These are phyloP conservation scores for Diphyllodes magnificus DNA, from an alignment of 2,113 vertebrate species.

Conservation along the genomic window DNA sequence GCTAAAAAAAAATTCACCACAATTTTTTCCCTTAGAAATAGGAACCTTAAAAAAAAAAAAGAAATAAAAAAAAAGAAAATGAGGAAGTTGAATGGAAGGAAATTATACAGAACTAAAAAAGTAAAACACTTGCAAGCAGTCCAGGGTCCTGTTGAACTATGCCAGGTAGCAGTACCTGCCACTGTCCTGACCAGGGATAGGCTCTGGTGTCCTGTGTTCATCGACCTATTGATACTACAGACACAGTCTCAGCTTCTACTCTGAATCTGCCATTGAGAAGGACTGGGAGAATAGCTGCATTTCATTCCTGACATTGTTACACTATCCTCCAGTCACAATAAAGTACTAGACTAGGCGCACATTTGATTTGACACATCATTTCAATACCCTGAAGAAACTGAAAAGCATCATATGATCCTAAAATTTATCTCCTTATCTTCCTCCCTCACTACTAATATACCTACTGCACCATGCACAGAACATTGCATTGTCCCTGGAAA, in stretches of 20 bases:
- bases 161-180: background rate
- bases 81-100: background rate
- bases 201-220: background rate
- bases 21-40: background rate
- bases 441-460: background rate
- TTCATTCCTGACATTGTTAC: background rate
- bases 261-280: background rate
- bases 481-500: background rate
- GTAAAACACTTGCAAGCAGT: background rate
- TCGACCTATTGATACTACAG: accelerated
- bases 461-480: background rate
- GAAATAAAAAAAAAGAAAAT: background rate
- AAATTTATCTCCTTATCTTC: background rate
- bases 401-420: background rate
- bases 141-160: background rate
- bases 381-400: background rate
- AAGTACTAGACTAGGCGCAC: background rate
- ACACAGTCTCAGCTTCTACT: background rate
- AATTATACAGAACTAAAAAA: background rate
- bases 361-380: background rate
- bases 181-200: background rate
- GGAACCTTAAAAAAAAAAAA: background rate
- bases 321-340: background rate
- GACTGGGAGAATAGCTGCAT: background rate
- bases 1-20: background rate